These are phyloP conservation scores for Pangasius djambal DNA, from an alignment of 2,797 vertebrate species.

Conservation along the genomic window DNA sequence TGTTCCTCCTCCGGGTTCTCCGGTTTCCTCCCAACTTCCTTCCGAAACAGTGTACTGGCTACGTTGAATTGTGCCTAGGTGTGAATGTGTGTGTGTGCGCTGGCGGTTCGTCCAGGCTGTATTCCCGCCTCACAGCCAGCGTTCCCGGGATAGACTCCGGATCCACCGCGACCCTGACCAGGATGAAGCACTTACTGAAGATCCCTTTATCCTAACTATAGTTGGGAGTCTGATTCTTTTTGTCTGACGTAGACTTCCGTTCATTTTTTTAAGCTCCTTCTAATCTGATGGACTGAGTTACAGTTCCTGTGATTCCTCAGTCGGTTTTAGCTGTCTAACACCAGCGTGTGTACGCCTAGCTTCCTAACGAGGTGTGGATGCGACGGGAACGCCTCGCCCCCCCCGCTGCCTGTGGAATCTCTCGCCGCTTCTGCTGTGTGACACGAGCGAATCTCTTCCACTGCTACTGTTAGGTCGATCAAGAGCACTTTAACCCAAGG, in stretches of 20 bases:
- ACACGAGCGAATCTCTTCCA: conserved; percentile 1
- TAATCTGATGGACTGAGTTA: neutral
- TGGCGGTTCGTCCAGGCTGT: neutral
- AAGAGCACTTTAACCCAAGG: conserved; percentile 42
- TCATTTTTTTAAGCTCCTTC: neutral
- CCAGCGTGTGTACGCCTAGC: neutral
- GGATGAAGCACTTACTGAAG: neutral
- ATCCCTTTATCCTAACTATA: neutral
- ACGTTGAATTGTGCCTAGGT: neutral
- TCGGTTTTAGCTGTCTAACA: neutral
- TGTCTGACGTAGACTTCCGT: neutral
- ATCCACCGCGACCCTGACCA: neutral
- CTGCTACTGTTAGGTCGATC: conserved; percentile 20
- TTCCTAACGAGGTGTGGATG: neutral
- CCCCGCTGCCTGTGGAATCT: neutral
- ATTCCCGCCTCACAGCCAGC: neutral
- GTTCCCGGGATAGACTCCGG: neutral
- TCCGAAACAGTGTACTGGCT: neutral
- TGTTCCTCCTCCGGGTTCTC: neutral
- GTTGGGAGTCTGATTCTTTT: neutral
- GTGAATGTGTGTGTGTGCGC: neutral
- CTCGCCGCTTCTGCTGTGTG: neutral
- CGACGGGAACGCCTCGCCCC: neutral
- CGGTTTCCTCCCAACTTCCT: neutral
- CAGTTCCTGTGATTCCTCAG: neutral